Percentiles rank a stretch among this genome's conserved stretches.
Conservation (phyloP, 2,888 invertebrate species). For the Leucoptera coffeella region DNA sequence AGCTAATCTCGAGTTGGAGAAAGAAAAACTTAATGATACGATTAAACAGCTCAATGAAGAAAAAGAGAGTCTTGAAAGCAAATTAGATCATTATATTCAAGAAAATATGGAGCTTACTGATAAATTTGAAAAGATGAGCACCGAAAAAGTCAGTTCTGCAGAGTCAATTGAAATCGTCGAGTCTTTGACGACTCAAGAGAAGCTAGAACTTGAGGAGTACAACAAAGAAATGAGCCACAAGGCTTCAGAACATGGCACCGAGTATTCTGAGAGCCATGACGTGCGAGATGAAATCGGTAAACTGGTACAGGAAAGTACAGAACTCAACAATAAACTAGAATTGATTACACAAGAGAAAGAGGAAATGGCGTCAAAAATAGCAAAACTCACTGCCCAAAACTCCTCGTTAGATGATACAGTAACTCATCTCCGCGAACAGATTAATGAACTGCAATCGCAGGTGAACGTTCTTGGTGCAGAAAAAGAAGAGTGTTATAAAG, state of each 20-base stretch:
- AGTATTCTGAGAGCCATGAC: constrained; percentile 8
- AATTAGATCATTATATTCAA: constrained; percentile 60
- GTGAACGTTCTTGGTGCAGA: constrained; percentile 37
- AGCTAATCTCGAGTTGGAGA: constrained; percentile 41
- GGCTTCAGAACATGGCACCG: constrained; percentile 10
- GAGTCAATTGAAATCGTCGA: constrained; percentile 74
- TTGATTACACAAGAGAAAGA: constrained; percentile 62
- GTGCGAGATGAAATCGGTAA: constrained; percentile 51
- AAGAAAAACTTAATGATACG: constrained; percentile 44
- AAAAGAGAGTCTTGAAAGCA: constrained; percentile 54
- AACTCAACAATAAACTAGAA: constrained; percentile 62
- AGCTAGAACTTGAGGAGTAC: constrained; percentile 62
- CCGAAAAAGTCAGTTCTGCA: constrained; percentile 66
- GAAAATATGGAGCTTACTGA: constrained; percentile 71
- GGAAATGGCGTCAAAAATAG: constrained; percentile 65
- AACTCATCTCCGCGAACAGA: constrained; percentile 43
- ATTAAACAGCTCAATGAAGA: constrained; percentile 54
- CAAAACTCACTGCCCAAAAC: constrained; percentile 56
- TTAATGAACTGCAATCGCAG: constrained; percentile 32
- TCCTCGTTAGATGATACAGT: constrained; percentile 43
- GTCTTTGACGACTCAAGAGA: constrained; percentile 63
- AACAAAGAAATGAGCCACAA: constrained; percentile 42
- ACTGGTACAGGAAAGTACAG: constrained; percentile 58
- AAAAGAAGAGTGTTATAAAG: constrained; percentile 22
- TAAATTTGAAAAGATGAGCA: constrained; percentile 65